These are phyloP conservation scores for Scarus forsteni DNA, from an alignment of 2,797 vertebrate species.

Conservation along the genomic window DNA sequence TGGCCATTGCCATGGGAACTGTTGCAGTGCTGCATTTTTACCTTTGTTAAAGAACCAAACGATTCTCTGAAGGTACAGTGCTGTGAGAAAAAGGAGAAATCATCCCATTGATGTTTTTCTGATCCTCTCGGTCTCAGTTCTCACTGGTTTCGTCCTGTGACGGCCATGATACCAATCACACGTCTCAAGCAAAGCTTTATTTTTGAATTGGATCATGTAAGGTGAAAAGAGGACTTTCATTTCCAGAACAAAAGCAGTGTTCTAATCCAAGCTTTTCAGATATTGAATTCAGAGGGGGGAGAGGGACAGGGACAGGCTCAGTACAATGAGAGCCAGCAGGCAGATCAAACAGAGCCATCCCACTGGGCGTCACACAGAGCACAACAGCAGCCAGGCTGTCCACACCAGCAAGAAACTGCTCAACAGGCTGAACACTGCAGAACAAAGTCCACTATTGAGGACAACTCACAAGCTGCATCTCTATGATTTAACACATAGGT, in stretches of 20 bases:
- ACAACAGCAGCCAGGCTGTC: conserved; percentile 70
- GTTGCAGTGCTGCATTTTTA: conserved; percentile 51
- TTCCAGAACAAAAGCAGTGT: conserved; percentile 66
- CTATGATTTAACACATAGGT: not conserved
- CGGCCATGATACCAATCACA: conserved; percentile 7
- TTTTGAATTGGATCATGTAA: conserved; percentile 46
- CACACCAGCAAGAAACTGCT: conserved; percentile 49
- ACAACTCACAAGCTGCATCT: conserved; percentile 15
- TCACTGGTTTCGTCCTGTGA: conserved; percentile 20
- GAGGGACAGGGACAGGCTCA: conserved; percentile 29
- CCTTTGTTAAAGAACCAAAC: conserved; percentile 56
- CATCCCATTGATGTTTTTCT: conserved; percentile 54
- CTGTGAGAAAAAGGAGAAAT: conserved; percentile 50
- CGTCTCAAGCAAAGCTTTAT: conserved; percentile 30
- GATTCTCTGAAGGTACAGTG: conserved; percentile 43
- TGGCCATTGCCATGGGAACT: conserved; percentile 72
- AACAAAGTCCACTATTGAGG: conserved; percentile 75
- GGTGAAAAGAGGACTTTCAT: conserved; percentile 52
- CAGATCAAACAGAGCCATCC: conserved; percentile 73
- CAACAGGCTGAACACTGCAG: conserved; percentile 31
- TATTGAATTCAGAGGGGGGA: conserved; percentile 50
- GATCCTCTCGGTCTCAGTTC: conserved; percentile 38
- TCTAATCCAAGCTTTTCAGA: conserved; percentile 68
- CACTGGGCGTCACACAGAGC: conserved; percentile 64
- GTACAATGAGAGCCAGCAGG: conserved; percentile 73